Evolutionary conservation across 2,113 vertebrate species (phyloP).

Genomic region (Rhea pennata): DNA sequence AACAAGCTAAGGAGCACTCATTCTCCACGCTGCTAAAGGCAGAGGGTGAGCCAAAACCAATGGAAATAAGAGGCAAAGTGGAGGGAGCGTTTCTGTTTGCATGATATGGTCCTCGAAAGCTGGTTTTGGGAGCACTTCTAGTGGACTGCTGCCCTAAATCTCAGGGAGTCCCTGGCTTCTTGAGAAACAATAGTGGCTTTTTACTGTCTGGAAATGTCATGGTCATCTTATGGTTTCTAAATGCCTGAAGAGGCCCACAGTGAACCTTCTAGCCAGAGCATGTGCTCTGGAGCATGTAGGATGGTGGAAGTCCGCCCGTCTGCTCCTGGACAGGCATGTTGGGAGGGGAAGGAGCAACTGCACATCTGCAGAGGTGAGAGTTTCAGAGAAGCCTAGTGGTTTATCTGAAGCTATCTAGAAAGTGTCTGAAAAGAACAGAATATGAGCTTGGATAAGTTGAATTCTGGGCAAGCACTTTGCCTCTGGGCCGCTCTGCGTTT

Average conservation of each 20-base stretch:
- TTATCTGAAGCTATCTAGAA: background rate
- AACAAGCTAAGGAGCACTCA: background rate
- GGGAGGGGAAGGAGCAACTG: background rate
- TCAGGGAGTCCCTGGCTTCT: background rate
- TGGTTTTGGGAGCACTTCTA: background rate
- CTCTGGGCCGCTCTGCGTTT: rapidly evolving
- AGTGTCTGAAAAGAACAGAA: background rate
- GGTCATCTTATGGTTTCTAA: background rate
- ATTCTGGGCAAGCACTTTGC: background rate
- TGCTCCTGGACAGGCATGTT: background rate
- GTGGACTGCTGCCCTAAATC: background rate
- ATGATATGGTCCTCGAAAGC: background rate
- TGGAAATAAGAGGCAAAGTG: background rate
- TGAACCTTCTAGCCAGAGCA: background rate
- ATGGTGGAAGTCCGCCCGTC: background rate
- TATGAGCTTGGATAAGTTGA: background rate
- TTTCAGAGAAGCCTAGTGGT: background rate
- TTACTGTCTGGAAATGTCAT: background rate
- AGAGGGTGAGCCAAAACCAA: slow-evolving; percentile 13
- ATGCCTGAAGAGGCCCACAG: background rate
- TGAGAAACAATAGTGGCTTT: background rate
- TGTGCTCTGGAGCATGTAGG: background rate
- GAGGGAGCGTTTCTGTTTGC: background rate
- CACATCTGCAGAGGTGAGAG: background rate
- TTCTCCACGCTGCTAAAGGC: background rate